phyloP scores from a whole-genome alignment of 1,140 invertebrate genomes.

The Caenorhabditis brenneri region DNA sequence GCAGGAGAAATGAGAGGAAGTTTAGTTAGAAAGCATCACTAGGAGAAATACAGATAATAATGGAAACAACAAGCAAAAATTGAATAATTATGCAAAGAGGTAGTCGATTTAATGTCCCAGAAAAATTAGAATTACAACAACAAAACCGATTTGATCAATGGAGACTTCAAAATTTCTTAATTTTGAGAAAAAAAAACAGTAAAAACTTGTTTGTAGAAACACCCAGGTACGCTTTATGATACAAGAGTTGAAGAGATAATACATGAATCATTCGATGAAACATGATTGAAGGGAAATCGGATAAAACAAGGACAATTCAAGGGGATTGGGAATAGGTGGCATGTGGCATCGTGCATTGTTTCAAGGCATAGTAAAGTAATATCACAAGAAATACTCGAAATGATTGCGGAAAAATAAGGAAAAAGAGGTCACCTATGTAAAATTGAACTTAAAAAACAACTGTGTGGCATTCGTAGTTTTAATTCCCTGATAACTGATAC shows the following conservation, averaged over 20 bases:
- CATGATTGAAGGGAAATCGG: neutral
- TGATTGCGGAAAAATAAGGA: neutral
- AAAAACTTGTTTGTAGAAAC: neutral
- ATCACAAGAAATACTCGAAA: slow-evolving; percentile 24
- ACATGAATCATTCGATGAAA: slow-evolving; percentile 30
- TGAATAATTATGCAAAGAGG: slow-evolving; percentile 10
- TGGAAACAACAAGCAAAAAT: neutral
- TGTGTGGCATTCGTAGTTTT: neutral
- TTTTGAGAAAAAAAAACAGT: neutral
- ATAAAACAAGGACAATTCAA: neutral
- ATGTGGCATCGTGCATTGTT: no score
- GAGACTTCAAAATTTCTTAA: neutral
- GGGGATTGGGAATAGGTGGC: neutral
- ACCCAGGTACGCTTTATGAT: neutral
- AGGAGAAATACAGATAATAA: neutral
- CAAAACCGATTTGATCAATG: neutral
- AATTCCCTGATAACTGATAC: neutral
- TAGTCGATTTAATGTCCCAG: neutral
- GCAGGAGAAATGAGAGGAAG: neutral
- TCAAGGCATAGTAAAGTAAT: neutral
- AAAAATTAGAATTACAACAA: neutral
- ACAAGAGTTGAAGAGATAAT: neutral
- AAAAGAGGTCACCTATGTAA: neutral
- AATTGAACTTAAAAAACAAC: neutral
- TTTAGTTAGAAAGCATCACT: neutral